A percentile compares a stretch with the other conserved stretches of the same genome.
phyloP scores from a whole-genome alignment of 2,888 invertebrate species.

The Homarus gammarus region DNA sequence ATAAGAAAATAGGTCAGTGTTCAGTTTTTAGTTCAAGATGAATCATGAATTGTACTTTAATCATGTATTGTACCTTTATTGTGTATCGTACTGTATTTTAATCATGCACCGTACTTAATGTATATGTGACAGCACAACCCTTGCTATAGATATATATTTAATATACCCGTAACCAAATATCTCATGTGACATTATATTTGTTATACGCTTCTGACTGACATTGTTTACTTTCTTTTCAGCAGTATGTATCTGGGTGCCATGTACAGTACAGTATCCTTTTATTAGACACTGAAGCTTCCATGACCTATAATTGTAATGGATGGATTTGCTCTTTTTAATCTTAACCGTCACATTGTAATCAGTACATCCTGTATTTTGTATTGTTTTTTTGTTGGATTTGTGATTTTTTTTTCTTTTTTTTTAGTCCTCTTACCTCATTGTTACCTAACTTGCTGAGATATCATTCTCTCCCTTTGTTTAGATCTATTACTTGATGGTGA shows the following conservation, averaged over 20 bases:
- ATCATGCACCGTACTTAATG: background rate
- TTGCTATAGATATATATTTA: background rate
- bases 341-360: too few relatives aligned
- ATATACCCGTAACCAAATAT: background rate
- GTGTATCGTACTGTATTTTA: background rate
- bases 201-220: conserved; percentile 21
- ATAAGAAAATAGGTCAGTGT: background rate
- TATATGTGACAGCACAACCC: background rate
- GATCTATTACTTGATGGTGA: too few relatives aligned
- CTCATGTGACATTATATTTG: background rate
- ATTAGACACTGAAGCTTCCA: background rate
- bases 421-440: too few relatives aligned
- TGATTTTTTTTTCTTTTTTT: too few relatives aligned
- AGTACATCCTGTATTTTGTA: too few relatives aligned
- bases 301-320: background rate
- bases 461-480: too few relatives aligned
- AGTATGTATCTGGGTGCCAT: conserved; percentile 50
- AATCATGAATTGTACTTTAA: too few relatives aligned
- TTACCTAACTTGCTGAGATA: too few relatives aligned
- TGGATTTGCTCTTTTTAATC: too few relatives aligned
- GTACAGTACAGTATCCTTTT: conserved; percentile 52
- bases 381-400: too few relatives aligned
- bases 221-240: conserved; percentile 58
- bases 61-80: too few relatives aligned
- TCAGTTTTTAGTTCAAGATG: too few relatives aligned